Evolutionary conservation across 2,797 vertebrate genomes (phyloP).

Genomic region (Anniella stebbinsi): DNA sequence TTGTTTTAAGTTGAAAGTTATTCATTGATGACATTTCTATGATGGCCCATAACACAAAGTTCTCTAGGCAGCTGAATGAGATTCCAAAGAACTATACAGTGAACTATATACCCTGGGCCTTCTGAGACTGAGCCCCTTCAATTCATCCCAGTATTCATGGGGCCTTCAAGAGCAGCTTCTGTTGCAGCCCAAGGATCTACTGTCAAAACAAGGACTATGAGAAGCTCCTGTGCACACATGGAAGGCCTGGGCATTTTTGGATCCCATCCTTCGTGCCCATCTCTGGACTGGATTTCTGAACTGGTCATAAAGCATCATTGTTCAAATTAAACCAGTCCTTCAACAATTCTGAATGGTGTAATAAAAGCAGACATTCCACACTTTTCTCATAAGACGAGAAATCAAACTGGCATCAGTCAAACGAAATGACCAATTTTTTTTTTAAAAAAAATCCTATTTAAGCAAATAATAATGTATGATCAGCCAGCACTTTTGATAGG

Average conservation of each 20-base stretch:
- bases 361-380: background rate
- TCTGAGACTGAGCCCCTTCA: background rate
- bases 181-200: background rate
- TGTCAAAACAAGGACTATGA: background rate
- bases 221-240: background rate
- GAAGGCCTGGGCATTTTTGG: background rate
- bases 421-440: no score
- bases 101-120: background rate
- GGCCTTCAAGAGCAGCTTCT: background rate
- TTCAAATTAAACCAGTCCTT: background rate
- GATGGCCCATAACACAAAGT: no score
- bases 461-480: conserved; percentile 1
- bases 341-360: background rate
- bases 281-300: conserved; percentile 21
- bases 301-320: background rate
- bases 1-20: background rate
- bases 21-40: background rate
- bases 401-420: conserved; percentile 4
- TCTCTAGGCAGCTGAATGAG: background rate
- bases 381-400: background rate
- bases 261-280: background rate
- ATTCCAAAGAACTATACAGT: background rate
- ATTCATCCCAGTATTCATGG: background rate
- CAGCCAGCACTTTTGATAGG: conserved; percentile 4
- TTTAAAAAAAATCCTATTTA: background rate